Percentiles rank a stretch among this genome's conserved stretches.
Evolutionary conservation across 2,888 invertebrate species (phyloP).

Genomic region (Odontothrips loti): DNA sequence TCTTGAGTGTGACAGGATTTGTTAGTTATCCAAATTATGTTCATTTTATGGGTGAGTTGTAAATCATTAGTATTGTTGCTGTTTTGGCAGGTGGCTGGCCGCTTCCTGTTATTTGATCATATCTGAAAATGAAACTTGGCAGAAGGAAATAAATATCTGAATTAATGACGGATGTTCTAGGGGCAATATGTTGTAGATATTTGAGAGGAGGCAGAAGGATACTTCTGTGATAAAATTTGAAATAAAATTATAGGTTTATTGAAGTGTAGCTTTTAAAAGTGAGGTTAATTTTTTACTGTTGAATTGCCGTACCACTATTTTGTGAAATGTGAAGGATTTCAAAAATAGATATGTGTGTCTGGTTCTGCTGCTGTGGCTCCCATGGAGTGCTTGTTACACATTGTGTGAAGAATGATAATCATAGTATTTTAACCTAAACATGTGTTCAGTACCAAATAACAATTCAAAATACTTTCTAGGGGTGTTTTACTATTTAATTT

Average conservation of each 20-base stretch:
- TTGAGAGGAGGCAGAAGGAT: slow-evolving; percentile 26
- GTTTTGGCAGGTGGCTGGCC: too few species aligned
- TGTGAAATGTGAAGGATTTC: neutral
- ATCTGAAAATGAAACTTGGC: too few species aligned
- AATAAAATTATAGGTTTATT: slow-evolving; percentile 2
- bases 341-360: neutral
- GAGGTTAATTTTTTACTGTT: slow-evolving; percentile 3
- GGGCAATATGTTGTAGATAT: neutral
- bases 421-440: neutral
- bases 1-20: too few species aligned
- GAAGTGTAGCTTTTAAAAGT: slow-evolving; percentile 5
- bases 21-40: too few species aligned
- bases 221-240: slow-evolving; percentile 25
- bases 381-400: slow-evolving; percentile 19
- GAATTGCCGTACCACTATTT: neutral
- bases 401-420: neutral
- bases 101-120: too few species aligned
- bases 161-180: neutral
- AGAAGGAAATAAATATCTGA: neutral
- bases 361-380: neutral
- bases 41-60: too few species aligned
- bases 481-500: neutral
- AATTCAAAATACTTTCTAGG: neutral
- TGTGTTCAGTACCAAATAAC: neutral
- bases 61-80: too few species aligned